These are phyloP conservation scores for Uria lomvia DNA, from an alignment of 2,113 vertebrate genomes.

Conservation along the genomic window DNA sequence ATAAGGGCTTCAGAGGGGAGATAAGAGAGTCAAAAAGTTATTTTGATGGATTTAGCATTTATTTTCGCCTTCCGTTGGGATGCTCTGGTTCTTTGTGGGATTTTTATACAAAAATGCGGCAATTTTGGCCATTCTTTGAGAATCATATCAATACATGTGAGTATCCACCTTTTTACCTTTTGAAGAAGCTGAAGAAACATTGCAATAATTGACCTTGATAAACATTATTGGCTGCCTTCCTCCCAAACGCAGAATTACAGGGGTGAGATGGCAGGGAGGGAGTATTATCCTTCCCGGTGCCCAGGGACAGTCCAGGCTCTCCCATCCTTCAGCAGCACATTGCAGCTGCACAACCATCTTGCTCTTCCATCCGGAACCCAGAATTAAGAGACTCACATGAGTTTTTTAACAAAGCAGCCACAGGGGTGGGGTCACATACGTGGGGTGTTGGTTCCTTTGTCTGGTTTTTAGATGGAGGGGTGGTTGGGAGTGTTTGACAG, in stretches of 20 bases:
- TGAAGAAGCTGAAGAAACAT: background rate
- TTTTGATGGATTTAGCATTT: background rate
- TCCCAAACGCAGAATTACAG: background rate
- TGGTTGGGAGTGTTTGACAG: background rate
- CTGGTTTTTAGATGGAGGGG: no score
- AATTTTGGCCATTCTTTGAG: background rate
- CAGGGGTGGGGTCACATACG: no score
- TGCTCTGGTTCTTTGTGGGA: accelerated
- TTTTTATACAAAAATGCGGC: background rate
- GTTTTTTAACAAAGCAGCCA: no score
- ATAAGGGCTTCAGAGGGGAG: background rate
- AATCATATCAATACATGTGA: accelerated
- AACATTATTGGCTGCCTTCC: background rate
- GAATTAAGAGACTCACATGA: background rate
- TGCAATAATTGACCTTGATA: background rate
- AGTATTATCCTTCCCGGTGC: background rate
- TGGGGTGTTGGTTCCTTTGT: no score
- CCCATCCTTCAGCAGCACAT: background rate
- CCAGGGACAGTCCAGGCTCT: background rate
- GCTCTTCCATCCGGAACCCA: background rate
- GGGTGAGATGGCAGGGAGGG: background rate
- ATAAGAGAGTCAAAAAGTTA: background rate
- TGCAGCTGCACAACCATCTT: background rate
- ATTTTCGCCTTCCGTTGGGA: background rate
- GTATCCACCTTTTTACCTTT: background rate